Conservation (phyloP, 53 echinoderm and acorn worm genomes). For the Patiria pectinifera region DNA sequence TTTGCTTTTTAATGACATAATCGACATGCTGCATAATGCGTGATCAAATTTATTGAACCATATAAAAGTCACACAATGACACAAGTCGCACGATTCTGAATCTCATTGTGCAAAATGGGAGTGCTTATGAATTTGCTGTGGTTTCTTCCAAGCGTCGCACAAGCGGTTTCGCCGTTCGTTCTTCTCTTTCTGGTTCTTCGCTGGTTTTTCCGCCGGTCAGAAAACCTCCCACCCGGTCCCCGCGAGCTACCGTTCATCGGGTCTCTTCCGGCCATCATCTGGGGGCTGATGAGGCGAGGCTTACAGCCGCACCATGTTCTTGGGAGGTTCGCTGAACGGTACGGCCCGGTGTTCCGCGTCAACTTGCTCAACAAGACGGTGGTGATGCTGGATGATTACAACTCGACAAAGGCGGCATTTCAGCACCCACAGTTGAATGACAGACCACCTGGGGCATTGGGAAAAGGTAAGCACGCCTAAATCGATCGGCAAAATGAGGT, state of each 20-base stretch:
- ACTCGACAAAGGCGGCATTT: constrained; percentile 38
- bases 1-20: no score
- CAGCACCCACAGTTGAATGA: constrained; percentile 33
- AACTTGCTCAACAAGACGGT: background rate
- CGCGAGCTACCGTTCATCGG: constrained; percentile 85
- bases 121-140: background rate
- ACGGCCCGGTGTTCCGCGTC: constrained; percentile 38
- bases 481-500: no score
- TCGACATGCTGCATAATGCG: no score
- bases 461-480: background rate
- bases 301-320: constrained; percentile 32
- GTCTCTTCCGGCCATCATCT: background rate
- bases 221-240: constrained; percentile 89
- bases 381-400: constrained; percentile 24
- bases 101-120: background rate
- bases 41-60: no score
- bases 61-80: no score
- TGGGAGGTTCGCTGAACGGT: constrained; percentile 16
- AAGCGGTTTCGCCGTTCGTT: background rate
- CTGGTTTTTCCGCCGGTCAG: constrained; percentile 66
- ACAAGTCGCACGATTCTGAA: no score
- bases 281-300: background rate
- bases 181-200: constrained; percentile 54
- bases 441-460: background rate
- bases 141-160: background rate